Percentiles rank a stretch among this genome's conserved stretches.
Evolutionary conservation across 2,888 invertebrate genomes (phyloP).

Genomic region (Spodoptera picta): DNA sequence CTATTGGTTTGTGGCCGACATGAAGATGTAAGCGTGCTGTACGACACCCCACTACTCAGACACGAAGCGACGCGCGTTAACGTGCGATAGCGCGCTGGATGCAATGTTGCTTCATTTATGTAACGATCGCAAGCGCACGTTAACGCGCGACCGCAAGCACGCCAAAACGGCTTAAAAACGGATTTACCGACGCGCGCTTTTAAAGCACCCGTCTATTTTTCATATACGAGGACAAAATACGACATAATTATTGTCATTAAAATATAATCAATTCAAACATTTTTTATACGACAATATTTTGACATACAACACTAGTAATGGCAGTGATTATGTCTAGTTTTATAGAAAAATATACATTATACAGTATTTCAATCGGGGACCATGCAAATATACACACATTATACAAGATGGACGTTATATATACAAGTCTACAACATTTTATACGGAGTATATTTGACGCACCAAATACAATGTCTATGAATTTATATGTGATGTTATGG

Average conservation of each 20-base stretch:
- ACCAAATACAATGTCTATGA: slow-evolving; percentile 31
- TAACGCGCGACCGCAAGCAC: too few species aligned
- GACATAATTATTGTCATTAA: slow-evolving; percentile 49
- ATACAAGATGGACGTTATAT: slow-evolving; percentile 50
- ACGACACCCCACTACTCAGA: slow-evolving; percentile 16
- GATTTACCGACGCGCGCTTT: too few species aligned
- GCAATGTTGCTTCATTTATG: too few species aligned
- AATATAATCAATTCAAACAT: slow-evolving; percentile 26
- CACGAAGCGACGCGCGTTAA: too few species aligned
- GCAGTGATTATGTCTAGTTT: slow-evolving; percentile 34
- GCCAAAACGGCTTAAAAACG: too few species aligned
- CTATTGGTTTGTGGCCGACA: slow-evolving; percentile 61
- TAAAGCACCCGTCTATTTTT: too few species aligned
- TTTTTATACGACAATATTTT: slow-evolving; percentile 32
- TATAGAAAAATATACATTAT: slow-evolving; percentile 49
- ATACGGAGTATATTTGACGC: slow-evolving; percentile 34
- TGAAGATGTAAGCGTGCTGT: slow-evolving; percentile 59
- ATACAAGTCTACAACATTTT: slow-evolving; percentile 48
- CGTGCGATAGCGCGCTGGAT: too few species aligned
- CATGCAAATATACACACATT: slow-evolving; percentile 59
- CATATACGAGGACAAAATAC: neutral
- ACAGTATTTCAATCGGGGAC: slow-evolving; percentile 69
- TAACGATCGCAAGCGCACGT: too few species aligned
- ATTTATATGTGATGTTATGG: slow-evolving; percentile 44
- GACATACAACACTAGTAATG: slow-evolving; percentile 27